These are phyloP conservation scores for Harmothoe impar DNA, from an alignment of 2,888 invertebrate species.

Conservation along the genomic window DNA sequence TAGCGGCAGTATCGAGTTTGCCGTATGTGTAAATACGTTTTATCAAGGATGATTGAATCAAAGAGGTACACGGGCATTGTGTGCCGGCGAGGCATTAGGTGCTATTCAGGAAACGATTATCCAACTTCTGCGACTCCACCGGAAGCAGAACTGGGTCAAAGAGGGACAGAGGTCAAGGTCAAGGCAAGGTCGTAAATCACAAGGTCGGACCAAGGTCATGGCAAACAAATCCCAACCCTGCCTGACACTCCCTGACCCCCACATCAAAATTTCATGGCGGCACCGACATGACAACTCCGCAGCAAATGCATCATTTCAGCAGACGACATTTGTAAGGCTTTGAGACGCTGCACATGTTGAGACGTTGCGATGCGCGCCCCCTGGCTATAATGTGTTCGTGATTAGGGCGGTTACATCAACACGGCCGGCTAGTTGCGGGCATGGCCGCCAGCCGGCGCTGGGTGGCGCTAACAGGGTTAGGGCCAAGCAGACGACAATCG, in stretches of 20 bases:
- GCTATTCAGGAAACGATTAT: neutral
- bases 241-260: neutral
- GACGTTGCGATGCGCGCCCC: neutral
- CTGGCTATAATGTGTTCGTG: conserved; percentile 15
- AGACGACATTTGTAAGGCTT: neutral
- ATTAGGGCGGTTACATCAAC: conserved; percentile 22
- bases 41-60: too few relatives aligned
- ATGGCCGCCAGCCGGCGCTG: neutral
- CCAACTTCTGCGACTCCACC: neutral
- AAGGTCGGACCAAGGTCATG: neutral
- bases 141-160: neutral
- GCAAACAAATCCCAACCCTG: neutral
- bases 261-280: neutral
- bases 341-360: neutral
- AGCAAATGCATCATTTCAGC: conserved; percentile 18
- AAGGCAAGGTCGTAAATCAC: neutral
- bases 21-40: neutral
- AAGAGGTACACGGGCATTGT: neutral
- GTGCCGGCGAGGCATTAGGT: neutral
- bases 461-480: conserved; percentile 28
- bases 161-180: neutral
- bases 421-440: conserved; percentile 1
- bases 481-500: conserved; percentile 8
- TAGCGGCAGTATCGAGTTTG: neutral
- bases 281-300: neutral